A percentile compares a stretch with the other conserved stretches of the same genome.
phyloP scores from a whole-genome alignment of 2,113 vertebrate genomes.

The Pseudolaguvia tuberculata region DNA sequence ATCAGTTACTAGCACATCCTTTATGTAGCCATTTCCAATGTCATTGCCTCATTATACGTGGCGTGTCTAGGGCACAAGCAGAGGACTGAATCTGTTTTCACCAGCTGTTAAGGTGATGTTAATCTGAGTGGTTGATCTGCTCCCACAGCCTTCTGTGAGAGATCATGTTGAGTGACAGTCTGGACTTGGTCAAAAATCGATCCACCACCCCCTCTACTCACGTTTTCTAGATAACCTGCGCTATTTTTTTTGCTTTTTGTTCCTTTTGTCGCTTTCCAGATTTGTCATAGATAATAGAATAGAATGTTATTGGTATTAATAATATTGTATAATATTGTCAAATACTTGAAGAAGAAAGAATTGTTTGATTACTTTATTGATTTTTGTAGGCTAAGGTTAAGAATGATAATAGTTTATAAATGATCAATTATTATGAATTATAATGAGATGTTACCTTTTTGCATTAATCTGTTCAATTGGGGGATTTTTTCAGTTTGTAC shows the following conservation, averaged over 20 bases:
- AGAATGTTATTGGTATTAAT: no score
- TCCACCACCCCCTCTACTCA: constrained; percentile 2
- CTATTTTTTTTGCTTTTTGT: neutral
- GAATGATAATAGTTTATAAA: no score
- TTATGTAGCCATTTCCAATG: constrained; percentile 28
- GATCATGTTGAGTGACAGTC: constrained; percentile 45
- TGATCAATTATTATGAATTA: no score
- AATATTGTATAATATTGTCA: no score
- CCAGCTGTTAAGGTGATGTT: constrained; percentile 37
- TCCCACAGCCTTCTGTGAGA: constrained; percentile 31
- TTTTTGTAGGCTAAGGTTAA: no score
- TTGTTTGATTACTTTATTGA: no score
- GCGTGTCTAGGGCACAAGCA: constrained; percentile 7
- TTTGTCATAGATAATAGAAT: no score
- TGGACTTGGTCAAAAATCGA: constrained; percentile 41
- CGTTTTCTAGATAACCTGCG: constrained; percentile 18
- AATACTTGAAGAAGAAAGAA: no score
- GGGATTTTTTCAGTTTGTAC: neutral
- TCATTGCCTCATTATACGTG: constrained; percentile 25
- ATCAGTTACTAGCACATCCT: neutral
- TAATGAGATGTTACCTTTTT: no score
- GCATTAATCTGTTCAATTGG: neutral
- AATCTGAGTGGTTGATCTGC: constrained; percentile 46
- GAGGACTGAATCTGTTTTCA: constrained; percentile 34
- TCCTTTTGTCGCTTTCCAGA: neutral